Percentiles rank a stretch among this genome's conserved stretches.
These are phyloP conservation scores for Neopipo cinnamomea DNA, from an alignment of 2,113 vertebrate genomes.

Conservation along the genomic window DNA sequence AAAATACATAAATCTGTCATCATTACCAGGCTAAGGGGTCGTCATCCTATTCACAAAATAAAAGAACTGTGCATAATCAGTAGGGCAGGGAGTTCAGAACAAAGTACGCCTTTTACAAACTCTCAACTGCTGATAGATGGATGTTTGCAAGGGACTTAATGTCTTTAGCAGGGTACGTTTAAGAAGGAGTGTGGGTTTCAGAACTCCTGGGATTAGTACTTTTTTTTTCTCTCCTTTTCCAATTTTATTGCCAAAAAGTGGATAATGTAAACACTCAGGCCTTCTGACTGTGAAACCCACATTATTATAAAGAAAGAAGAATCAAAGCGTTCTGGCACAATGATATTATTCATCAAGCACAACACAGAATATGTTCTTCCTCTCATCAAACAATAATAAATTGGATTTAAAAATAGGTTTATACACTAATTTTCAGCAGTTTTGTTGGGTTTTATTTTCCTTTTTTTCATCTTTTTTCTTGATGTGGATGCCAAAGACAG, in stretches of 20 bases:
- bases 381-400: slow-evolving; percentile 12
- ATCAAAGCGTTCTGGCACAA: slow-evolving; percentile 22
- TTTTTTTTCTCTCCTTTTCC: slow-evolving; percentile 57
- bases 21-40: slow-evolving; percentile 65
- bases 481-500: slow-evolving; percentile 42
- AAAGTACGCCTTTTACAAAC: slow-evolving; percentile 70
- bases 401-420: slow-evolving; percentile 8
- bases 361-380: not conserved
- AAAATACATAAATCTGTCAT: slow-evolving; percentile 77
- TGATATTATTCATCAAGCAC: slow-evolving; percentile 41
- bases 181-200: slow-evolving; percentile 66
- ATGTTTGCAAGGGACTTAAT: slow-evolving; percentile 74
- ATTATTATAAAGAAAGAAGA: not conserved
- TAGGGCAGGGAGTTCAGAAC: slow-evolving; percentile 70
- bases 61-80: slow-evolving; percentile 71
- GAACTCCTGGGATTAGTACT: slow-evolving; percentile 64
- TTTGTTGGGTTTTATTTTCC: not conserved
- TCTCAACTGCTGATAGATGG: slow-evolving; percentile 71
- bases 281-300: slow-evolving; percentile 26
- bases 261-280: slow-evolving; percentile 45
- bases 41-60: slow-evolving; percentile 64
- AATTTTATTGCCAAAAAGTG: slow-evolving; percentile 61
- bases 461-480: slow-evolving; percentile 32
- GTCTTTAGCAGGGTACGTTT: slow-evolving; percentile 70
- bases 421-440: not conserved